These are phyloP conservation scores for Tachuris rubrigastra DNA, from an alignment of 2,113 vertebrate genomes.

Conservation along the genomic window DNA sequence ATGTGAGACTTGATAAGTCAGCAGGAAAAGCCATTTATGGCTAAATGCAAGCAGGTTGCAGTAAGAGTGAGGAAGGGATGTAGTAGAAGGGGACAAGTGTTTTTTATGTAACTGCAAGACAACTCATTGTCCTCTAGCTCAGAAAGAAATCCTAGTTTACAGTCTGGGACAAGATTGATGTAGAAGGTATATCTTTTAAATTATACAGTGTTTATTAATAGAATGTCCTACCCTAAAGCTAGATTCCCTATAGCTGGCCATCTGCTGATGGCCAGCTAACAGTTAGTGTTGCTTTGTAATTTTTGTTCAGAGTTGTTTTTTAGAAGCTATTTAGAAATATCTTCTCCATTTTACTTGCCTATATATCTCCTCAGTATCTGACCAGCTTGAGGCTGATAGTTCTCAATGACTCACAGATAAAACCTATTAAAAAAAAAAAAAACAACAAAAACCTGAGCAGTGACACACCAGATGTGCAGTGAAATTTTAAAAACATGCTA, in stretches of 20 bases:
- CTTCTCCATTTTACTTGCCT: slow-evolving; percentile 14
- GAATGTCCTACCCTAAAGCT: not conserved
- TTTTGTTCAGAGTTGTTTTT: not conserved
- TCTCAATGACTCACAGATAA: slow-evolving; percentile 39
- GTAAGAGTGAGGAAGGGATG: not conserved
- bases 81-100: not conserved
- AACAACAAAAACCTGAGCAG: not conserved
- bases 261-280: not conserved
- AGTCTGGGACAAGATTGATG: not conserved
- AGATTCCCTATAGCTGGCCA: not conserved
- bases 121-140: not conserved
- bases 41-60: not conserved
- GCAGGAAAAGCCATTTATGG: not conserved
- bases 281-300: not conserved
- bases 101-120: not conserved
- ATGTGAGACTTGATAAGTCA: not conserved
- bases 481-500: slow-evolving; percentile 56
- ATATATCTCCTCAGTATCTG: not conserved
- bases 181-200: not conserved
- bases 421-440: not conserved
- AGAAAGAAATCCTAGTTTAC: not conserved
- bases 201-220: not conserved
- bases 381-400: slow-evolving; percentile 8
- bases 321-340: not conserved
- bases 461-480: slow-evolving; percentile 47